Evolutionary conservation across 2,113 vertebrate genomes (phyloP).

Genomic region (Ascaphus truei): DNA sequence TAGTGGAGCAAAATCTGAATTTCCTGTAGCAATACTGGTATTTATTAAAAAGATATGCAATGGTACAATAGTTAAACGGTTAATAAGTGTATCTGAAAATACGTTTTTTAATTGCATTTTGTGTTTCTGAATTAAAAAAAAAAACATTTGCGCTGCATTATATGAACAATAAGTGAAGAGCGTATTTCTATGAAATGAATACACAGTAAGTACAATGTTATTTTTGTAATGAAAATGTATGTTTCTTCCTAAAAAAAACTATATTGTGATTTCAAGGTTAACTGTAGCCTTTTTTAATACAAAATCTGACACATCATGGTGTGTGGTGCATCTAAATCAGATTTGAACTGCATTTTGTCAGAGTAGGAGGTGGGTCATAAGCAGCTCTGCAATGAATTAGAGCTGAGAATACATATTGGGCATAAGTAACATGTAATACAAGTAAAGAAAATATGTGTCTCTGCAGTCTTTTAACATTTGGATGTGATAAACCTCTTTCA

Average conservation of each 20-base stretch:
- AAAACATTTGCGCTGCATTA: background rate
- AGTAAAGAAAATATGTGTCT: constrained; percentile 24
- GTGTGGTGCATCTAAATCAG: constrained; percentile 14
- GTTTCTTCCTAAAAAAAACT: too few species aligned
- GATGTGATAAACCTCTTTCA: constrained; percentile 20
- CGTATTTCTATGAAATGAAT: too few species aligned
- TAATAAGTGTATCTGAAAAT: too few species aligned
- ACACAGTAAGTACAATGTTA: too few species aligned
- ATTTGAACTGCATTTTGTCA: constrained; percentile 24
- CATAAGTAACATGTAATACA: constrained; percentile 17
- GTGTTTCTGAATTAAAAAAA: background rate
- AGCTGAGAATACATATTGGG: constrained; percentile 33
- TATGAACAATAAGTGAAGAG: background rate
- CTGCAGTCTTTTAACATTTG: constrained; percentile 26
- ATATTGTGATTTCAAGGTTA: background rate
- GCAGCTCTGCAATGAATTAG: constrained; percentile 28
- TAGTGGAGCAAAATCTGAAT: too few species aligned
- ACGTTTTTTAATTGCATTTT: too few species aligned
- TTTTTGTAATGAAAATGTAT: background rate
- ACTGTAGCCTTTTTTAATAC: background rate
- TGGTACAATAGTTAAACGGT: too few species aligned
- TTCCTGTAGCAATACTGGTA: too few species aligned
- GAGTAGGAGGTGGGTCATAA: constrained; percentile 33
- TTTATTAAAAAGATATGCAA: too few species aligned
- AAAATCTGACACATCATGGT: background rate